phyloP scores from a whole-genome alignment of 1,140 invertebrate species.

The Conopomorpha cramerella region DNA sequence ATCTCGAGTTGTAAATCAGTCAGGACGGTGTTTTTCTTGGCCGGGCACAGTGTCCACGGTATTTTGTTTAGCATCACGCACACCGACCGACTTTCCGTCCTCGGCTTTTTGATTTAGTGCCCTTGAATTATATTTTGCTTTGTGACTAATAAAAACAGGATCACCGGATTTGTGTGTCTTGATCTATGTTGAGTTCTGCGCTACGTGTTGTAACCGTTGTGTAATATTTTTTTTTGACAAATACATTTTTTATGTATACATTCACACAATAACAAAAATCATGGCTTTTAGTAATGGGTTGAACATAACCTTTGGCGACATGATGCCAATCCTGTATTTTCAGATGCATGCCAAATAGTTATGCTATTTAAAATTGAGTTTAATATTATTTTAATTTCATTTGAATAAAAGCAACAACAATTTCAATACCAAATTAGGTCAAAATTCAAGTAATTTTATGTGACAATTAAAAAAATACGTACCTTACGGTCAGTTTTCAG shows the following conservation, averaged over 20 bases:
- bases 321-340: too few species aligned
- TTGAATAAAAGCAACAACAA: too few species aligned
- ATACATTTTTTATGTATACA: background rate
- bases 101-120: conserved; percentile 43
- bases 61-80: conserved; percentile 58
- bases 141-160: conserved; percentile 17
- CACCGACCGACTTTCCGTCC: conserved; percentile 28
- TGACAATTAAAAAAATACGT: too few species aligned
- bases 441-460: too few species aligned
- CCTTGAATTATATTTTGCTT: conserved; percentile 40
- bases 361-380: too few species aligned
- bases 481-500: too few species aligned
- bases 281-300: background rate
- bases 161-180: background rate
- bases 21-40: conserved; percentile 50
- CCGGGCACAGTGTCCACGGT: conserved; percentile 26
- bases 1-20: conserved; percentile 58
- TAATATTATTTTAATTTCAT: too few species aligned
- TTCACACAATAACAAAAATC: background rate
- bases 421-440: too few species aligned
- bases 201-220: background rate
- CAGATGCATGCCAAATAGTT: too few species aligned
- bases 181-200: background rate
- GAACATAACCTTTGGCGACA: too few species aligned
- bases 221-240: background rate